A percentile compares a stretch with the other conserved stretches of the same genome.
Evolutionary conservation across 1,140 invertebrate species (phyloP).

Genomic region (Potamilus streckersoni): DNA sequence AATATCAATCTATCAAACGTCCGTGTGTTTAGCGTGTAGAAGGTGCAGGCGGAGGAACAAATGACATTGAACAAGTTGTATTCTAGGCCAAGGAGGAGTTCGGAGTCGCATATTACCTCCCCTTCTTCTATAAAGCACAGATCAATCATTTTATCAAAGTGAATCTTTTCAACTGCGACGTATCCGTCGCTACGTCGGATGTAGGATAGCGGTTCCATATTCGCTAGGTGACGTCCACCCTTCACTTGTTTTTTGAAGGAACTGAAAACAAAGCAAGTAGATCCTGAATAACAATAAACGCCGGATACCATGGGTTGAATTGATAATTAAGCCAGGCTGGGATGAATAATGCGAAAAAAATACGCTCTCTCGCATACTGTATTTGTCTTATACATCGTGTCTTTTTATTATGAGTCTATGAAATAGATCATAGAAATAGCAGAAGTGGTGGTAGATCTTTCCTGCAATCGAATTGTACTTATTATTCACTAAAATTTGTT

Average conservation of each 20-base stretch:
- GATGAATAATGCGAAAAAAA: too few species aligned
- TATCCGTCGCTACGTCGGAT: conserved; percentile 26
- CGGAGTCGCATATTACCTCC: conserved; percentile 22
- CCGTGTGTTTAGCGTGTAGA: conserved; percentile 18
- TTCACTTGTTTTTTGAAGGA: conserved; percentile 3
- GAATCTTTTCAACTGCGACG: conserved; percentile 26
- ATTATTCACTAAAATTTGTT: too few species aligned
- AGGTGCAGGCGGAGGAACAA: conserved; percentile 16
- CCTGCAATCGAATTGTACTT: too few species aligned
- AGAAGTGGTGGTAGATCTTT: too few species aligned
- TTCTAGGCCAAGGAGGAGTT: conserved; percentile 22
- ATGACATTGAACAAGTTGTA: conserved; percentile 26
- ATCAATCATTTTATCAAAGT: conserved; percentile 16
- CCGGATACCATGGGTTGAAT: too few species aligned
- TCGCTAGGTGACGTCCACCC: conserved; percentile 7
- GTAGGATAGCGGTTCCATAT: conserved; percentile 28
- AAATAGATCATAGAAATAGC: too few species aligned
- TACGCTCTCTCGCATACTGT: too few species aligned
- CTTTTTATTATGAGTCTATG: too few species aligned
- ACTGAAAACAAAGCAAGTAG: not conserved
- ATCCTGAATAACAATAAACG: too few species aligned
- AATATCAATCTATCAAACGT: conserved; percentile 30
- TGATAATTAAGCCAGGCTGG: too few species aligned
- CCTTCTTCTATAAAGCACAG: conserved; percentile 30
- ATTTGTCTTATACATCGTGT: too few species aligned